Evolutionary conservation across 2,888 invertebrate species (phyloP).

Genomic region (Lottia gigantea): DNA sequence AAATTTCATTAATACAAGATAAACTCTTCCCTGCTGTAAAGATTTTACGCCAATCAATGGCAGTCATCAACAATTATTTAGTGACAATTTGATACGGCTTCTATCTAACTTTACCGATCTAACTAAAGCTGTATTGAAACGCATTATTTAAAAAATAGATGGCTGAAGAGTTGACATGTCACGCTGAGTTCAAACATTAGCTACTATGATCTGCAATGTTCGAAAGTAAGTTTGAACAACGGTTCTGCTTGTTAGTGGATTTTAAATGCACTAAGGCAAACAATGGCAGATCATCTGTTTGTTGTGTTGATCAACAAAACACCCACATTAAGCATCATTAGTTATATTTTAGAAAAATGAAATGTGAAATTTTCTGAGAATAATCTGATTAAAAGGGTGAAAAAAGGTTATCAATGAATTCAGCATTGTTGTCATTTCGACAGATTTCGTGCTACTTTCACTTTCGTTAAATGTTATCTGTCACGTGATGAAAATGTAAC

Average conservation of each 20-base stretch:
- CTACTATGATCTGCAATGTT: background rate
- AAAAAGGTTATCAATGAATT: too few species aligned
- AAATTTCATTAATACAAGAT: too few species aligned
- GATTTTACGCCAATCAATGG: too few species aligned
- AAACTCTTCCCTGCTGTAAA: too few species aligned
- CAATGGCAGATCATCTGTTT: background rate
- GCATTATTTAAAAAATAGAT: background rate
- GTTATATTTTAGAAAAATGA: background rate
- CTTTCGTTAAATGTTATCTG: too few species aligned
- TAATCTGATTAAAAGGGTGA: background rate
- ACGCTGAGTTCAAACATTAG: background rate
- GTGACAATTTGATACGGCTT: too few species aligned
- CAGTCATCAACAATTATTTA: too few species aligned
- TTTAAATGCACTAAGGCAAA: background rate
- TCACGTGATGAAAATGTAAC: too few species aligned
- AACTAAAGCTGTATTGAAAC: too few species aligned
- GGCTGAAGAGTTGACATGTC: background rate
- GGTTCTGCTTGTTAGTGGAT: background rate
- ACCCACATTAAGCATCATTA: background rate
- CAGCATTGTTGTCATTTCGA: background rate
- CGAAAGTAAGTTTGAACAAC: background rate
- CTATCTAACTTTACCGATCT: too few species aligned
- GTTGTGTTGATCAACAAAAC: conserved; percentile 1
- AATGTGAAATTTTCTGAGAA: background rate
- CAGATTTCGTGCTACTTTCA: conserved; percentile 3